Evolutionary conservation across 2,888 invertebrate species (phyloP).

Genomic region (Chalcosyrphus nemorum): DNA sequence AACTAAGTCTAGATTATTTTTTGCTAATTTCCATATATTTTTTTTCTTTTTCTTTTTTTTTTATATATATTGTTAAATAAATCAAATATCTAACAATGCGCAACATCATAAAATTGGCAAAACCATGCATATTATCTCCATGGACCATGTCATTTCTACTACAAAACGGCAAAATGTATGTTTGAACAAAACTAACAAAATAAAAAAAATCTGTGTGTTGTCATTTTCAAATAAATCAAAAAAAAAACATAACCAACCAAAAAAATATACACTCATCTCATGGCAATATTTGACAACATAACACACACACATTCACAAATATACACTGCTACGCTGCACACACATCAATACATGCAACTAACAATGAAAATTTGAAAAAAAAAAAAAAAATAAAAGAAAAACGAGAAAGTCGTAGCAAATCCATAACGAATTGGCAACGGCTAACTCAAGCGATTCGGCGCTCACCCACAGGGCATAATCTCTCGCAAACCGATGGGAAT

Average conservation of each 20-base stretch:
- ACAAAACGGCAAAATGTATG: constrained; percentile 69
- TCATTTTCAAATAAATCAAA: constrained; percentile 16
- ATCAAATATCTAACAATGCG: constrained; percentile 47
- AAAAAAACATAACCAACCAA: constrained; percentile 9
- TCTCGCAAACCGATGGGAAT: constrained; percentile 94
- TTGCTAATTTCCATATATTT: constrained; percentile 57
- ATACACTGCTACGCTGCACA: constrained; percentile 41
- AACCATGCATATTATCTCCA: constrained; percentile 32
- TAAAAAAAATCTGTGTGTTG: constrained; percentile 20
- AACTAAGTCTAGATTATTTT: constrained; percentile 24
- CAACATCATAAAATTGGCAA: constrained; percentile 64
- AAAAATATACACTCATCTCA: constrained; percentile 38
- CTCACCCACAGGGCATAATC: constrained; percentile 91
- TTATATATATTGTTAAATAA: constrained; percentile 36
- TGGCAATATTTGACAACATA: constrained; percentile 50
- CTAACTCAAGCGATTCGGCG: constrained; percentile 83
- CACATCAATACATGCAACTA: constrained; percentile 72
- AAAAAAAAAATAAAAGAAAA: constrained; percentile 77
- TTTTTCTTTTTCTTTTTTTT: constrained; percentile 44
- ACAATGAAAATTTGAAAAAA: constrained; percentile 49
- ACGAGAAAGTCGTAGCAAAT: constrained; percentile 82
- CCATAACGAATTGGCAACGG: constrained; percentile 82
- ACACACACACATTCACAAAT: constrained; percentile 51
- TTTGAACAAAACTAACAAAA: constrained; percentile 28
- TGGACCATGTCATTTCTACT: constrained; percentile 68